Conservation (phyloP, 2,113 vertebrate genomes). For the Anthoscopus minutus region DNA sequence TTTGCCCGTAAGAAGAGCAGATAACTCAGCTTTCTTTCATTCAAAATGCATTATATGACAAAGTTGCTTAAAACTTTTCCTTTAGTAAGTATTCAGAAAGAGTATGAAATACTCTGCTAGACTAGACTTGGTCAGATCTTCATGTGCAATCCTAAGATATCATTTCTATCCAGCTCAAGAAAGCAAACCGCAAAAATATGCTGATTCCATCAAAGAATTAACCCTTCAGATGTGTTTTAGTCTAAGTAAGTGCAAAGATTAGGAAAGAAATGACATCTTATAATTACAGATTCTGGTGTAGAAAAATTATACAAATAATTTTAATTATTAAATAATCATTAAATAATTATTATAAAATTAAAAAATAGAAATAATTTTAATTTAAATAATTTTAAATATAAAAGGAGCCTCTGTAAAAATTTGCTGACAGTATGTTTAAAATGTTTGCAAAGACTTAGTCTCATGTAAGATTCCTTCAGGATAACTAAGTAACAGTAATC, state of each 20-base stretch:
- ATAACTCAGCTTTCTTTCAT: background rate
- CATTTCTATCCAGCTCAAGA: background rate
- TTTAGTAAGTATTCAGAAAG: background rate
- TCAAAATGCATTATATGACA: background rate
- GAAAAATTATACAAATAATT: background rate
- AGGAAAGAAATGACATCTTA: background rate
- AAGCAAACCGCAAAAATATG: background rate
- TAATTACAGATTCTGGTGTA: background rate
- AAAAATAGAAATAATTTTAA: no score
- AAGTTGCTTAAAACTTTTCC: background rate
- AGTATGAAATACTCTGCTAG: background rate
- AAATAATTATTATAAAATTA: no score
- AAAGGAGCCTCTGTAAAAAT: background rate
- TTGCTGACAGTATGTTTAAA: background rate
- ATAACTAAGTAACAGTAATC: conserved; percentile 11
- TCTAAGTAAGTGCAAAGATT: background rate
- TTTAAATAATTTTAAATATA: background rate
- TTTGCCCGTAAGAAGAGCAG: background rate
- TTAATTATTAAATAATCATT: background rate
- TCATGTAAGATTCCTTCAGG: background rate
- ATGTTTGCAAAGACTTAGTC: background rate
- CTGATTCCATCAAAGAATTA: background rate
- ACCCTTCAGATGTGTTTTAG: background rate
- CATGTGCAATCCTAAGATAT: background rate
- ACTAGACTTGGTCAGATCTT: background rate